phyloP scores from a whole-genome alignment of 37 sponge, comb jelly and placozoan species.

The Axinella damicornis region DNA sequence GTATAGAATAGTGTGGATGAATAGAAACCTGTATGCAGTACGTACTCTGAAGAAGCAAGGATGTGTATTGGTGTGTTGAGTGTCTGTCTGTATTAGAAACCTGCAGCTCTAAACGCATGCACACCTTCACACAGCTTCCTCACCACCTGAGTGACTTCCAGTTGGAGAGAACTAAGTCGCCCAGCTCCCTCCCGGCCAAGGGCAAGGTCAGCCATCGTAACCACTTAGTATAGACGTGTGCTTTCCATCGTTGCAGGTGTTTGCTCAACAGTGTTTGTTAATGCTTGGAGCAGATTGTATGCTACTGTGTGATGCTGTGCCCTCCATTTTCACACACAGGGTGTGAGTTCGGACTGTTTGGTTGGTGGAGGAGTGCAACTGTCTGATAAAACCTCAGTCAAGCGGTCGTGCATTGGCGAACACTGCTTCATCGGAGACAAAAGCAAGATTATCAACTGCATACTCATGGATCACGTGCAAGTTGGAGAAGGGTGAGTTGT shows the following conservation, averaged over 20 bases:
- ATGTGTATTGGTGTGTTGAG: no score
- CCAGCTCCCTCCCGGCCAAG: not conserved
- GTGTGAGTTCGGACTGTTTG: conserved; percentile 73
- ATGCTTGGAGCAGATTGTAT: no score
- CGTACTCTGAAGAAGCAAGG: no score
- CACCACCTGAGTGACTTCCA: not conserved
- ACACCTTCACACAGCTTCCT: not conserved
- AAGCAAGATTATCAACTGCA: conserved; percentile 71
- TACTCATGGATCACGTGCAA: conserved; percentile 90
- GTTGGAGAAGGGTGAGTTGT: conserved; percentile 77
- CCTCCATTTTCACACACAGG: conserved; percentile 26
- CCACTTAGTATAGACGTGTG: no score
- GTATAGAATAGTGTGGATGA: no score
- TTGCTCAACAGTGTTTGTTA: no score
- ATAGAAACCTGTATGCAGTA: no score
- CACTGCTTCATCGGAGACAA: conserved; percentile 80
- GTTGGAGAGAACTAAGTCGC: not conserved
- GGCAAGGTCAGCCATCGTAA: not conserved
- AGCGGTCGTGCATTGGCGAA: conserved; percentile 70
- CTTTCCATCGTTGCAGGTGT: no score
- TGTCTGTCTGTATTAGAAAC: no score
- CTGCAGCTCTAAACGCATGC: not conserved
- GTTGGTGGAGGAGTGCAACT: conserved; percentile 59
- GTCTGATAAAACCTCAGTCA: conserved; percentile 74
- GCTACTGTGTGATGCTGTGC: no score